Evolutionary conservation across 2,888 invertebrate species (phyloP).

Genomic region (Neoscelio sp.): DNA sequence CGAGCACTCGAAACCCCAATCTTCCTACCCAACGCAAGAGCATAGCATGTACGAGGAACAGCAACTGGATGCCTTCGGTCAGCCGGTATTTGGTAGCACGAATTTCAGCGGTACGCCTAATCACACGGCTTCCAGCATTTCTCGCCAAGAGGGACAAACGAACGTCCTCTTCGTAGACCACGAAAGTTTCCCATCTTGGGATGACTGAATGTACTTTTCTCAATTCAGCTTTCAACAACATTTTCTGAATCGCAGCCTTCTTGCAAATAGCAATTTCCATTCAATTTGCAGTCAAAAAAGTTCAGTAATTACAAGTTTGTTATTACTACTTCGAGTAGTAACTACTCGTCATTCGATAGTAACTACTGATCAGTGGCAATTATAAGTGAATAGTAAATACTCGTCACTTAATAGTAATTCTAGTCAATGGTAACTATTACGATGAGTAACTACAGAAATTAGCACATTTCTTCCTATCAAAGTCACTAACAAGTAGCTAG

Average conservation of each 20-base stretch:
- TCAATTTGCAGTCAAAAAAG: not conserved
- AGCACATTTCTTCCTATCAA: too few relatives aligned
- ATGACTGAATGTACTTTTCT: constrained; percentile 84
- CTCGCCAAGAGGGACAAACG: constrained; percentile 66
- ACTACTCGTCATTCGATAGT: too few relatives aligned
- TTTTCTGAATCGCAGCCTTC: constrained; percentile 55
- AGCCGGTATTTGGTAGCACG: constrained; percentile 81
- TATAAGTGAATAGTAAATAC: too few relatives aligned
- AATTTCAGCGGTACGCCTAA: constrained; percentile 82
- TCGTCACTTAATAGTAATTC: too few relatives aligned
- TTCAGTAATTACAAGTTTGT: not conserved
- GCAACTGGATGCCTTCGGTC: constrained; percentile 79
- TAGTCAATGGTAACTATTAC: too few relatives aligned
- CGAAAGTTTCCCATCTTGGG: constrained; percentile 87
- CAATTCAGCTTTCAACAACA: constrained; percentile 4
- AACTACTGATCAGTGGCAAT: too few relatives aligned
- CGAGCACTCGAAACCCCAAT: constrained; percentile 80
- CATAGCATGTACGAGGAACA: constrained; percentile 81
- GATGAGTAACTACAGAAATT: too few relatives aligned
- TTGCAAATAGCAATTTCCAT: not conserved
- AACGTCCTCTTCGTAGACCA: constrained; percentile 84
- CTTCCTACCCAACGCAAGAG: constrained; percentile 74
- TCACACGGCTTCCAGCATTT: constrained; percentile 70
- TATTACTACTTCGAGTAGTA: too few relatives aligned
- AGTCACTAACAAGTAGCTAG: too few relatives aligned